Conservation (phyloP, 2,888 invertebrate genomes). For the Dione juno region DNA sequence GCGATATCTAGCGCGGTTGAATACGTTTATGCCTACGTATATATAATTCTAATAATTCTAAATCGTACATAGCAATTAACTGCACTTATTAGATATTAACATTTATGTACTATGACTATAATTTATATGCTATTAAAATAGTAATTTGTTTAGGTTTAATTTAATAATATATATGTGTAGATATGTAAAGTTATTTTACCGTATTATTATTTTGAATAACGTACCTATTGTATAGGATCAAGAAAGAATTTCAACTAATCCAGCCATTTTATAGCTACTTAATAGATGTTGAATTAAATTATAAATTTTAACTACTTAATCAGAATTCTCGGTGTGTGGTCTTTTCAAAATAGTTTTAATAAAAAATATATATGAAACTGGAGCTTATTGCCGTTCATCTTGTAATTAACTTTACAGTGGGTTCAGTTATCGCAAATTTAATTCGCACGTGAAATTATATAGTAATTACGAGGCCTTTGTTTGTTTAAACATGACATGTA, state of each 20-base stretch:
- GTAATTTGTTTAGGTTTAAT: conserved; percentile 22
- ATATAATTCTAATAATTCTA: conserved; percentile 1
- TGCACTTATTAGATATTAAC: conserved; percentile 23
- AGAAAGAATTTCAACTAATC: conserved; percentile 34
- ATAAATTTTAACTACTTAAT: conserved; percentile 39
- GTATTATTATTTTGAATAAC: conserved; percentile 8
- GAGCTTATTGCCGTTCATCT: conserved; percentile 20
- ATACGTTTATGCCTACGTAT: conserved; percentile 13
- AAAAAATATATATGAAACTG: conserved; percentile 27
- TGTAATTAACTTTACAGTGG: conserved; percentile 42
- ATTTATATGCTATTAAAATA: conserved; percentile 27
- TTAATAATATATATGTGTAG: conserved; percentile 5
- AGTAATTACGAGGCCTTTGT: conserved; percentile 37
- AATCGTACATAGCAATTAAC: conserved; percentile 20
- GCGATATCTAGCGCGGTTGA: conserved; percentile 16
- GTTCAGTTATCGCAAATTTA: conserved; percentile 50
- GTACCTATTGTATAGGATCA: conserved; percentile 1
- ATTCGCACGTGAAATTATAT: conserved; percentile 43
- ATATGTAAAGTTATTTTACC: neutral
- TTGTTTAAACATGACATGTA: conserved; percentile 31
- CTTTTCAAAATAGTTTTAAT: conserved; percentile 43
- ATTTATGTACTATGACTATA: conserved; percentile 20
- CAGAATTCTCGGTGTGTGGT: conserved; percentile 51
- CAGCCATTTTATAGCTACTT: conserved; percentile 37
- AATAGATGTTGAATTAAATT: conserved; percentile 46